phyloP scores from a whole-genome alignment of 2,797 vertebrate species.

The Smutsia temminckii region DNA sequence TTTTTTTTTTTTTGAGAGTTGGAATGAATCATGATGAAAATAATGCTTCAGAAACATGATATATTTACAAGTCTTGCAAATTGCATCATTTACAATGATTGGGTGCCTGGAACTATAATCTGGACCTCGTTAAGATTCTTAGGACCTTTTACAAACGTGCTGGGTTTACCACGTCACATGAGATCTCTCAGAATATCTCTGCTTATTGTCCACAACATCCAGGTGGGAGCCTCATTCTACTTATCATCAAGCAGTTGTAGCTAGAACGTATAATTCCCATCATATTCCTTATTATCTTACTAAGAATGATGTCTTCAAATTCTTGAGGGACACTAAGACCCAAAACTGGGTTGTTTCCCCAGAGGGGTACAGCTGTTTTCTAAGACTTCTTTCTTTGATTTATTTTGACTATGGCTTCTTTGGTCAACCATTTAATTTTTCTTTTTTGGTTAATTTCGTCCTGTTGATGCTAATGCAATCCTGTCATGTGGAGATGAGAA shows the following conservation, averaged over 20 bases:
- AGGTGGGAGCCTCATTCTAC: neutral
- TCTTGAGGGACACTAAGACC: neutral
- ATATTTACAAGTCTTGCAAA: slow-evolving; percentile 68
- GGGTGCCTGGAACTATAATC: fast-evolving
- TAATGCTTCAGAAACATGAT: slow-evolving; percentile 62
- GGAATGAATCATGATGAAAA: slow-evolving; percentile 75
- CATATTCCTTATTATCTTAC: neutral
- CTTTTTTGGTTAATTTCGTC: slow-evolving; percentile 57
- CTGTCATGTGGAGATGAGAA: slow-evolving; percentile 77
- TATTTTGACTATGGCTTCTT: slow-evolving; percentile 46
- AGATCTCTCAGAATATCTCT: neutral
- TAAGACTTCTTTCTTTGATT: slow-evolving; percentile 68
- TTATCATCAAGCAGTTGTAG: neutral
- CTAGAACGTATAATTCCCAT: neutral
- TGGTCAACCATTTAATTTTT: slow-evolving; percentile 60
- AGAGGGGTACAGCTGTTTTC: neutral
- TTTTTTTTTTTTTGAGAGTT: slow-evolving; percentile 67
- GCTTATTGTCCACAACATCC: neutral
- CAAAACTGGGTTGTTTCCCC: neutral
- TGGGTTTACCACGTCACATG: neutral
- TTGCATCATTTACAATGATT: neutral
- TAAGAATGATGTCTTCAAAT: neutral
- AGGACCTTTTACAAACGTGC: neutral
- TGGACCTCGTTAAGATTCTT: neutral
- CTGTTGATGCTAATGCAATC: slow-evolving; percentile 46